These are phyloP conservation scores for Phalangium opilio DNA, from an alignment of 2,888 invertebrate species.

Conservation along the genomic window DNA sequence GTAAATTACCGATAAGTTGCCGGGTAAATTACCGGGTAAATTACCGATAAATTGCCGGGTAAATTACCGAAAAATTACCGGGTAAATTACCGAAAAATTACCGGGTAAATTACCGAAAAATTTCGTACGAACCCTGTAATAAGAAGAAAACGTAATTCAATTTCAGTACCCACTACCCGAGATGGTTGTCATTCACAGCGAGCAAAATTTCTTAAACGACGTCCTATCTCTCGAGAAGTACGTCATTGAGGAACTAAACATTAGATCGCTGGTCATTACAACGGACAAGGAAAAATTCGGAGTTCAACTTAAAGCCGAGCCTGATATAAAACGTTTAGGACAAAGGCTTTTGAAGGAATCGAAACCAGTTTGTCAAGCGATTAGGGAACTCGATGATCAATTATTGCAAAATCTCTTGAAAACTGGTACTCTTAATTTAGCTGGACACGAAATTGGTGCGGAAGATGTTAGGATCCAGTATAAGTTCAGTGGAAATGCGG, in stretches of 20 bases:
- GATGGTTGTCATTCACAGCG: constrained; percentile 84
- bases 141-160: too few species aligned
- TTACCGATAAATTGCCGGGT: too few species aligned
- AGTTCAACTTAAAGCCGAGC: constrained; percentile 76
- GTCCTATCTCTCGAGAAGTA: constrained; percentile 64
- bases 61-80: too few species aligned
- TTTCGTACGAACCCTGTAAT: too few species aligned
- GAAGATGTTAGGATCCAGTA: constrained; percentile 71
- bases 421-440: constrained; percentile 45
- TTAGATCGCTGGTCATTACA: constrained; percentile 64
- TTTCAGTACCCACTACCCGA: constrained; percentile 76
- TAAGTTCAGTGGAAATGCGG: constrained; percentile 45
- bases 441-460: constrained; percentile 58
- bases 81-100: too few species aligned
- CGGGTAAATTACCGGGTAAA: too few species aligned
- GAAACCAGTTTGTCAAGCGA: constrained; percentile 63
- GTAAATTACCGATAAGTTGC: too few species aligned
- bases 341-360: constrained; percentile 75
- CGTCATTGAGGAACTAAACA: constrained; percentile 82
- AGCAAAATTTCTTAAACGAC: constrained; percentile 56
- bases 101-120: too few species aligned
- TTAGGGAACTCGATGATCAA: constrained; percentile 51
- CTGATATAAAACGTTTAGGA: constrained; percentile 83
- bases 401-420: constrained; percentile 60
- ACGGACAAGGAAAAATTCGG: constrained; percentile 85